Conservation (phyloP, 2,797 vertebrate species). For the Tolypeutes matacus region DNA sequence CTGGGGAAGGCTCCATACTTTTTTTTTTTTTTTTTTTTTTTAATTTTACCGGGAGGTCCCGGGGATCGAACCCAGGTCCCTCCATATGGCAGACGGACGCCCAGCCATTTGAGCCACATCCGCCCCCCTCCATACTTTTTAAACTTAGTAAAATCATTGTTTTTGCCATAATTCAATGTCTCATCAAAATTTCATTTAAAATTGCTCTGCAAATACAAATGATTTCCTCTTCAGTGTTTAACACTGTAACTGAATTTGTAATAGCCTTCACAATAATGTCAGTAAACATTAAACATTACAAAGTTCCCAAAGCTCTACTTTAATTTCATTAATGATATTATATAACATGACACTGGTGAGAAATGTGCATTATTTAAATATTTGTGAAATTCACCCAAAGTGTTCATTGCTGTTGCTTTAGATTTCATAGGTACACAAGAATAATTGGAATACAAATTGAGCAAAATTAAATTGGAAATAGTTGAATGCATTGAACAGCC, state of each 20-base stretch:
- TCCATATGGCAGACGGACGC: too few species aligned
- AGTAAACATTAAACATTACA: background rate
- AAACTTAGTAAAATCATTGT: background rate
- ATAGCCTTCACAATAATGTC: background rate
- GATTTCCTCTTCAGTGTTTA: background rate
- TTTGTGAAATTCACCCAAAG: accelerated
- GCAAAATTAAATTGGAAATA: background rate
- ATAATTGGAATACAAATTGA: background rate
- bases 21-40: too few species aligned
- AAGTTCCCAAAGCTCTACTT: background rate
- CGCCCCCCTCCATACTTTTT: background rate
- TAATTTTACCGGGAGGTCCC: too few species aligned
- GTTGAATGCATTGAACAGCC: accelerated
- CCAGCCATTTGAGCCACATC: too few species aligned
- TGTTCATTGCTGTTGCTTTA: too few species aligned
- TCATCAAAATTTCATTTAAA: background rate
- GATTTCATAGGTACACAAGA: accelerated
- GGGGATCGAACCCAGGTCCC: too few species aligned
- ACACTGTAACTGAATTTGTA: background rate
- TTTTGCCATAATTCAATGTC: background rate
- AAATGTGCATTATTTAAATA: background rate
- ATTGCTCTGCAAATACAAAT: background rate
- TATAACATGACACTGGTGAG: background rate
- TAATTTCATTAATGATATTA: background rate
- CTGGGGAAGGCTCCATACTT: too few species aligned